Base-by-base conservation (phyloP, 2,888 invertebrate genomes). In the Ennomos erosarius region DNA sequence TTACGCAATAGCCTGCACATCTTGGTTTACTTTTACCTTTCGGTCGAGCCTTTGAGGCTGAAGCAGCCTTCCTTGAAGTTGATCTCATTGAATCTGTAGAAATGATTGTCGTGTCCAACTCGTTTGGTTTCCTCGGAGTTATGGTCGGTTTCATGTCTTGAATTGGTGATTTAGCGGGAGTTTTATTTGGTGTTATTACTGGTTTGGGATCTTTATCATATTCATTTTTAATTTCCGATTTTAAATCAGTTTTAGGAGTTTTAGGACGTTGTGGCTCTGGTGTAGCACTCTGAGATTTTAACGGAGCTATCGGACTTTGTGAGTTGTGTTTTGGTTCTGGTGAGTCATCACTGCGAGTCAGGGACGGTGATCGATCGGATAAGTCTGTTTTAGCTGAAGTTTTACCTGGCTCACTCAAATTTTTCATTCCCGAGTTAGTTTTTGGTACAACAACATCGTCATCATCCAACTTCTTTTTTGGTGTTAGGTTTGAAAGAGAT, bases 331-430 rank as follows among this genome's bases (percentile, higher is more conserved):
- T 90, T 35, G 84, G 87, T 64, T 92, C 92, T 26, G 92, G 92
- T 37, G 92, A 93, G 57, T 92, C 93, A 73, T 92, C 93, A 69
- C 92, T 93, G 52, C 91, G 81, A 26, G 91, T 90, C 42, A 93
- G 71, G 26, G 93, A 93, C 9, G 93, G 93, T 33, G 93, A 93
- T 48, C 93, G 88, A 69, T 93, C 93, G 26, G 78, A 86, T 33
- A 85, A 67, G 52, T 90, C 88, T 45, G 76, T 73, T 78, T 87
- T 90, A 26, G 76, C 81, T 53, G 72, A 78, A 65, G 66, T 74
- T 67, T 80, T 79, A 34, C 66, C 48, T 33, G 64, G 60, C 38
- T 82, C 84, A 51, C 55, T 74, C 16, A 62, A 37, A 64, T 65
- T 78, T 70, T 84, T 88, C n/a, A 64, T 51, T 26, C 77, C 55